A percentile compares a stretch with the other conserved stretches of the same genome.
phyloP scores from a whole-genome alignment of 2,888 invertebrate genomes.

The Hypena proboscidalis region DNA sequence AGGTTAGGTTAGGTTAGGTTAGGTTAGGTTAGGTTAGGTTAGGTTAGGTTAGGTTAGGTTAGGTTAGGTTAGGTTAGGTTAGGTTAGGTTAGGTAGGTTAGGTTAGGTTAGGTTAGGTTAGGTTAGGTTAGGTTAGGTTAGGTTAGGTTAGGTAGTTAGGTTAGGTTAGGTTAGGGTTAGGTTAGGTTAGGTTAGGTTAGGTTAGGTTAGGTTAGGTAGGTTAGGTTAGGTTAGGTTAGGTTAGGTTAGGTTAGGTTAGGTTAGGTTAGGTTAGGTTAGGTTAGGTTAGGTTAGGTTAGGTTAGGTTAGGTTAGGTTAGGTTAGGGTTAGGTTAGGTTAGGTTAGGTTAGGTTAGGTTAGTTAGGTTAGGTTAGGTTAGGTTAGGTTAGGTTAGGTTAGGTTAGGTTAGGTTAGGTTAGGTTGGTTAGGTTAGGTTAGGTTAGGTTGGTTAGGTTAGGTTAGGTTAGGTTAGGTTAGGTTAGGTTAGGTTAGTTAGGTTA shows the following conservation, averaged over 20 bases:
- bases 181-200: conserved; percentile 13
- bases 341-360: conserved; percentile 20
- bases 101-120: conserved; percentile 14
- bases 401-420: conserved; percentile 13
- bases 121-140: conserved; percentile 18
- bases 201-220: conserved; percentile 23
- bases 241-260: conserved; percentile 32
- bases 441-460: too few relatives aligned
- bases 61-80: conserved; percentile 17
- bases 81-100: conserved; percentile 26
- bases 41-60: conserved; percentile 21
- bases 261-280: conserved; percentile 35
- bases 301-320: conserved; percentile 26
- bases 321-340: too few relatives aligned
- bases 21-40: conserved; percentile 20
- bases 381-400: conserved; percentile 1
- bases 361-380: conserved; percentile 27
- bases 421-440: conserved; percentile 5
- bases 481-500: too few relatives aligned
- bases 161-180: conserved; percentile 12
- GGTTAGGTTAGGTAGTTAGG: conserved; percentile 15
- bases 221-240: conserved; percentile 37
- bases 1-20: conserved; percentile 19
- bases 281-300: conserved; percentile 21
- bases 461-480: too few relatives aligned